phyloP scores from a whole-genome alignment of 2,797 vertebrate species.

The Cetoscarus ocellatus region DNA sequence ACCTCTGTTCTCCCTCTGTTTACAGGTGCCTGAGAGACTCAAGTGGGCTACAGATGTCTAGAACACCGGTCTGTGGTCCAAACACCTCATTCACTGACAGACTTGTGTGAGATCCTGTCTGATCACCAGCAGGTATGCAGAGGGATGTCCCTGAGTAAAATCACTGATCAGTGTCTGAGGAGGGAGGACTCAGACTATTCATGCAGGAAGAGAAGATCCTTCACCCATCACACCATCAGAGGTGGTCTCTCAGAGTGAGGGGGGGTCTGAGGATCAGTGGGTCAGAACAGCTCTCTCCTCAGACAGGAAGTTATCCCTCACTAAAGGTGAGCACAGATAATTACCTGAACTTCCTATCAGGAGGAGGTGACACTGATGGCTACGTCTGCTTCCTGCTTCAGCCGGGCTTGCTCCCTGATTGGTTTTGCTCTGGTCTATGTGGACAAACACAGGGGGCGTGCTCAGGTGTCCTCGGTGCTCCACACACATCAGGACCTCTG shows the following conservation, averaged over 20 bases:
- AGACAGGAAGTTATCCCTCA: constrained; percentile 80
- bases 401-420: too few relatives aligned
- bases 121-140: neutral
- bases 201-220: constrained; percentile 65
- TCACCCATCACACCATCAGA: constrained; percentile 52
- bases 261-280: constrained; percentile 76
- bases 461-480: too few relatives aligned
- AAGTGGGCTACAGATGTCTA: too few relatives aligned
- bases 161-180: constrained; percentile 62
- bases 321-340: constrained; percentile 75
- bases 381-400: too few relatives aligned
- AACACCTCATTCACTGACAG: too few relatives aligned
- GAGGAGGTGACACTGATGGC: constrained; percentile 79
- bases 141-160: constrained; percentile 47
- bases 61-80: too few relatives aligned
- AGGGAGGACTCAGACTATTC: constrained; percentile 66
- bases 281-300: constrained; percentile 83
- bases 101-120: too few relatives aligned
- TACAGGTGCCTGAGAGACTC: too few relatives aligned
- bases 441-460: too few relatives aligned
- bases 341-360: constrained; percentile 84
- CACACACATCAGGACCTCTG: too few relatives aligned
- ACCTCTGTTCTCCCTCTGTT: too few relatives aligned
- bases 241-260: constrained; percentile 60
- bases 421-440: too few relatives aligned